phyloP scores from a whole-genome alignment of 2,113 vertebrate genomes.

The Eulacestoma nigropectus region DNA sequence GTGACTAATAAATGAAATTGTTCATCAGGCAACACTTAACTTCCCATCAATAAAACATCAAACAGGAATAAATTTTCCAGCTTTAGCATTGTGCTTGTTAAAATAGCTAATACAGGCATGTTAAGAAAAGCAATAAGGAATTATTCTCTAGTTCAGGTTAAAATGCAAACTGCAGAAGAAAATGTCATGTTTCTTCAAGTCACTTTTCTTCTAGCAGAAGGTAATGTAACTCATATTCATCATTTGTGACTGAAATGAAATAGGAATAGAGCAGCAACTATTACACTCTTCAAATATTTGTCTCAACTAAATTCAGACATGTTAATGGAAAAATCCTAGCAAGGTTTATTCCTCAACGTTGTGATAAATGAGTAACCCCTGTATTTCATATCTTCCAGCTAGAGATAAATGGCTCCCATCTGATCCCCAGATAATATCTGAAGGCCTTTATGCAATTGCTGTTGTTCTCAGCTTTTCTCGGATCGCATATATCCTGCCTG shows the following conservation, averaged over 20 bases:
- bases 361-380: neutral
- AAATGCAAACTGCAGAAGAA: neutral
- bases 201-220: neutral
- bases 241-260: neutral
- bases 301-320: neutral
- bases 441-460: slow-evolving; percentile 88
- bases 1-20: neutral
- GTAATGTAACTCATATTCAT: neutral
- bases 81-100: neutral
- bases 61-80: neutral
- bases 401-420: slow-evolving; percentile 90
- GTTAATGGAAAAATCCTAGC: neutral
- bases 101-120: neutral
- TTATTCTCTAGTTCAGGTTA: neutral
- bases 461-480: slow-evolving; percentile 89
- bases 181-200: neutral
- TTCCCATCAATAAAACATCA: neutral
- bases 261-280: neutral
- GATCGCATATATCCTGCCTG: slow-evolving; percentile 88
- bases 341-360: neutral
- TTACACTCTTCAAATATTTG: neutral
- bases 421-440: slow-evolving; percentile 89
- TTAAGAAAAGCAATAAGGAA: neutral
- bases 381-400: slow-evolving; percentile 71
- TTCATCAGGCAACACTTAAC: neutral